Conservation (phyloP, 2,113 vertebrate species). For the Gavialis gangeticus region DNA sequence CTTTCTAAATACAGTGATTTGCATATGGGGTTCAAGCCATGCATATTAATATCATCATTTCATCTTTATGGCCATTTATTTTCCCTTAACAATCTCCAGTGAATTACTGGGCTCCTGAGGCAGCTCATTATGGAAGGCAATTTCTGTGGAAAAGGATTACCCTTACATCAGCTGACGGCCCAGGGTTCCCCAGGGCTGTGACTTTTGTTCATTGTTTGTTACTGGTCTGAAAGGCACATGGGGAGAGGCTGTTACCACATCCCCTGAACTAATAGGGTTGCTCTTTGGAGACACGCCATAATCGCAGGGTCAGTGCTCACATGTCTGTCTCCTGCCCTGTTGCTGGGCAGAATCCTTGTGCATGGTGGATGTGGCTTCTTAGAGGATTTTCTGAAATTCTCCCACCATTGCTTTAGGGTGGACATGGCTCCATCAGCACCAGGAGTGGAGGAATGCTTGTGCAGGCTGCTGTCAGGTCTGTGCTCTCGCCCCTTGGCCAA, state of each 20-base stretch:
- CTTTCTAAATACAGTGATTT: conserved; percentile 10
- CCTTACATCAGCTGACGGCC: not conserved
- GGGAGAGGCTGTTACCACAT: not conserved
- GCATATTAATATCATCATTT: conserved; percentile 7
- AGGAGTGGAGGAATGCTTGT: not conserved
- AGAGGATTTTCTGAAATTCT: not conserved
- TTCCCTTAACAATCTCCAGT: not conserved
- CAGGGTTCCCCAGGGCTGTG: not conserved
- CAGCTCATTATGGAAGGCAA: rapidly evolving
- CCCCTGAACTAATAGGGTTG: not conserved
- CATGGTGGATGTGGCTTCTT: too few relatives aligned
- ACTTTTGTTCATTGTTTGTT: not conserved
- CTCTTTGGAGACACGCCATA: not conserved
- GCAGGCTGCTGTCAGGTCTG: not conserved
- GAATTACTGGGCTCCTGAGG: not conserved
- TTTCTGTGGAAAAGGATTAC: not conserved
- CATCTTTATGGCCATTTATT: not conserved
- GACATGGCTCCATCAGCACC: not conserved
- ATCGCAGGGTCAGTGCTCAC: not conserved
- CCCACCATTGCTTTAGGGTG: too few relatives aligned
- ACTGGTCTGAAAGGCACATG: not conserved
- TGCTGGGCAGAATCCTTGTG: too few relatives aligned
- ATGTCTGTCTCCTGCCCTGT: too few relatives aligned
- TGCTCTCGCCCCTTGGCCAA: not conserved
- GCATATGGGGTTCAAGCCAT: not conserved